Evolutionary conservation across 1,140 invertebrate species (phyloP).

Genomic region (Trachymyrmex septentrionalis): DNA sequence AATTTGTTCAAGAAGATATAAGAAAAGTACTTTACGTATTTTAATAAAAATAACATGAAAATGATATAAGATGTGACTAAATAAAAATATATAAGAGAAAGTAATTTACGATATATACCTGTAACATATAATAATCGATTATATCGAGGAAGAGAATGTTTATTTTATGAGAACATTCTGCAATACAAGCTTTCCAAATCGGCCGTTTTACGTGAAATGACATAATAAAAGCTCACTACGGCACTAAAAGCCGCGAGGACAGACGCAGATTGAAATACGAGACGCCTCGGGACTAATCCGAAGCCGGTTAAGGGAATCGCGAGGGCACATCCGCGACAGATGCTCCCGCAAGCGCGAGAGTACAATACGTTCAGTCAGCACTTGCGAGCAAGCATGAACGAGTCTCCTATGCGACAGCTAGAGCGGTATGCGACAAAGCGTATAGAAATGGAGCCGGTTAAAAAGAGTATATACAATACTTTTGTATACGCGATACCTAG

Average conservation of each 20-base stretch:
- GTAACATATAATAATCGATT: neutral
- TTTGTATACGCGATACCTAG: slow-evolving; percentile 30
- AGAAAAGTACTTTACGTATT: neutral
- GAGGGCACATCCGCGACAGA: slow-evolving; percentile 49
- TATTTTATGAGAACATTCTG: neutral
- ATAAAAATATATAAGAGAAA: neutral
- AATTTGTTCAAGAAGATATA: slow-evolving; percentile 8
- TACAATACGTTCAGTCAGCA: slow-evolving; percentile 38
- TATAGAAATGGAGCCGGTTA: neutral
- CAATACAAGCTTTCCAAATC: neutral
- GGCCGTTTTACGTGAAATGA: neutral
- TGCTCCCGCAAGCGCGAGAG: slow-evolving; percentile 38
- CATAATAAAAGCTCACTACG: neutral
- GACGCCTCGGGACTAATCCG: slow-evolving; percentile 62
- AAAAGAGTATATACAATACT: slow-evolving; percentile 20
- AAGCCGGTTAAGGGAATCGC: slow-evolving; percentile 67
- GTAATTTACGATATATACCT: too few relatives aligned
- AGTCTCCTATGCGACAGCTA: neutral
- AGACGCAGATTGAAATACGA: slow-evolving; percentile 19
- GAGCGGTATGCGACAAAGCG: neutral
- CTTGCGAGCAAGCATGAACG: slow-evolving; percentile 29
- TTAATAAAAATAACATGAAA: slow-evolving; percentile 13
- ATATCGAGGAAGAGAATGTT: neutral
- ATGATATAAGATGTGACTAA: neutral
- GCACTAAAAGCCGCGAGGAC: neutral